Percentiles rank a stretch among this genome's conserved stretches.
phyloP scores from a whole-genome alignment of 2,888 invertebrate genomes.

The Furcula furcula region DNA sequence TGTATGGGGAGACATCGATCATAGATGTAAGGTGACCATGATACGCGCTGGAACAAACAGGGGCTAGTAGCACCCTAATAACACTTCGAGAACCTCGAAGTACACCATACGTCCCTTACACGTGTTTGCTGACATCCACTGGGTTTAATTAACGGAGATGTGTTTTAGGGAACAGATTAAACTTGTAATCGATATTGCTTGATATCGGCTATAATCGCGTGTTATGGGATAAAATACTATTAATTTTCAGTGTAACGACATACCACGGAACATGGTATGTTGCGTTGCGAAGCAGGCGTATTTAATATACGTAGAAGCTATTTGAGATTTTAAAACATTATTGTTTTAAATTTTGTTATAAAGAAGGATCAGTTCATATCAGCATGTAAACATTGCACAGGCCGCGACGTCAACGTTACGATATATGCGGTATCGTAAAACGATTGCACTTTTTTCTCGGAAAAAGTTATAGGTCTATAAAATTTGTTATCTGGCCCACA shows the following conservation, averaged over 20 bases:
- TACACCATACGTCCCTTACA: slow-evolving; percentile 15
- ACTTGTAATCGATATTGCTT: neutral
- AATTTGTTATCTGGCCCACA: neutral
- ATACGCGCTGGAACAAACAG: slow-evolving; percentile 94
- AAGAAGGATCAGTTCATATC: neutral
- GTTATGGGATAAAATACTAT: neutral
- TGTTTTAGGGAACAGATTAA: neutral
- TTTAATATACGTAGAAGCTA: no score
- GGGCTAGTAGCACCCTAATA: slow-evolving; percentile 77
- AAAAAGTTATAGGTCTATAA: slow-evolving; percentile 2
- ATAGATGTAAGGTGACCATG: slow-evolving; percentile 98
- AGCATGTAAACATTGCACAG: neutral
- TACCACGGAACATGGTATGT: neutral
- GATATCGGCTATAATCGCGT: no score
- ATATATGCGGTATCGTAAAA: neutral
- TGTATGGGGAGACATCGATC: slow-evolving; percentile 99
- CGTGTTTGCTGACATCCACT: slow-evolving; percentile 11
- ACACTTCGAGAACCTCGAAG: slow-evolving; percentile 62
- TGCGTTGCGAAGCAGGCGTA: no score
- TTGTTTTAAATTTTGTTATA: neutral
- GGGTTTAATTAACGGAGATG: neutral
- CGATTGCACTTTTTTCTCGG: neutral
- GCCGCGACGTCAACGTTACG: neutral
- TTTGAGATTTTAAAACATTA: neutral
- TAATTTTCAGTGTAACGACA: neutral